Evolutionary conservation across 2,888 invertebrate genomes (phyloP), one percentile per base, ranked within the genome.

Genomic region (Apoda limacodes): DNA sequence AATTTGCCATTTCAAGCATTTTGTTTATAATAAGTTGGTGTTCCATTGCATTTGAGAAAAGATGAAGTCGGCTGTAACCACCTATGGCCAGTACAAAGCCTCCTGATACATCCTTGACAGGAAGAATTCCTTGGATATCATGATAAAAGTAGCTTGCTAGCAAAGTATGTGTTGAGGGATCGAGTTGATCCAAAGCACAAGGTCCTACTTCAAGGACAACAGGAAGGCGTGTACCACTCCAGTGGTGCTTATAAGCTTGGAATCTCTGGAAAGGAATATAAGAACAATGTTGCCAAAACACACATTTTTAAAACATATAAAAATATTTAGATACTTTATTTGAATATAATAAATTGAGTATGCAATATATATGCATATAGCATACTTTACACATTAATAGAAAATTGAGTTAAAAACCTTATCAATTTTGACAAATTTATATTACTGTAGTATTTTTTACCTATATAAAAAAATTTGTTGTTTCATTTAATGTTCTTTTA

Each of bases 171-270:
- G 92, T 92, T 1, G 92, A 88, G 2, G 93, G 90, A 67, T 98
- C 95, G 35, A 95, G 68, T 67, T 98, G 98, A 60, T 97, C 93
- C 32, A 99, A 68, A 14, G 95, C 92, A 60, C 91, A 92, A 0
- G 93, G 90, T n/a, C 93, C 93, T 2, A 97, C 91, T 82, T 97
- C 95, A 37, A 99, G 74, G 13, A 92, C 86, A 10, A 95, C 87
- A 1, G 95, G 94, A 22, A 96, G 82, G 39, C 92, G 86, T 19
- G 90, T 92, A 30, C 96, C 96, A 25, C 96, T 95, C 98, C 98
- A 99, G 56, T 98, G 97, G 58, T 94, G 90, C 74, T 99, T 98
- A 68, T 91, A 93, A 4, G 93, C 94, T 71, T 91, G 89, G 70
- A 89, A 96, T 54, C 87, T 86, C 92, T 93, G 71, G n/a, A n/a